Evolutionary conservation across 1,140 invertebrate species (phyloP).

Genomic region (Bathynomus jamesi): DNA sequence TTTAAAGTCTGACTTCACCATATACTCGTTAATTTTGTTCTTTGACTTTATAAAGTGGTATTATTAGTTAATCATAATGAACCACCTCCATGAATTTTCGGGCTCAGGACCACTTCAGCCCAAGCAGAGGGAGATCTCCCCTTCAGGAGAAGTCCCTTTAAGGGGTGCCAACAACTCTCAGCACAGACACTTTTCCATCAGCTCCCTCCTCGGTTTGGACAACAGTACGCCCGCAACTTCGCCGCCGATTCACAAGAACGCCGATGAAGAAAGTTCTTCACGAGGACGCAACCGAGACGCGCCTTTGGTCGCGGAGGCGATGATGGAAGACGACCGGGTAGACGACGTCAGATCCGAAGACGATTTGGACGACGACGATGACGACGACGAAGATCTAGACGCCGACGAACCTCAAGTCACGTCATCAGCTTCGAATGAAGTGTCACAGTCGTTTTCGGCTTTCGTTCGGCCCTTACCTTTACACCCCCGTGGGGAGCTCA

Average conservation of each 20-base stretch:
- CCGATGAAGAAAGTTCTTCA: not conserved
- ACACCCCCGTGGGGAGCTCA: not conserved
- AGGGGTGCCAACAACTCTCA: not conserved
- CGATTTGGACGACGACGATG: slow-evolving; percentile 19
- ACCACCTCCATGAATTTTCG: not conserved
- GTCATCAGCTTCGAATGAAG: not conserved
- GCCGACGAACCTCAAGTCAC: slow-evolving; percentile 8
- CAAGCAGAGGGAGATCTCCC: not conserved
- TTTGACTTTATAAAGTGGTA: not conserved
- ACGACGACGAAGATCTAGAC: slow-evolving; percentile 15
- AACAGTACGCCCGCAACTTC: not conserved
- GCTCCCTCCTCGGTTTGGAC: slow-evolving; percentile 30
- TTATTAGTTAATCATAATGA: not conserved
- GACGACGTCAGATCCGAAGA: slow-evolving; percentile 17
- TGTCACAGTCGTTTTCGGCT: slow-evolving; percentile 16
- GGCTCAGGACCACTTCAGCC: not conserved
- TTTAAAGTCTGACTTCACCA: not conserved
- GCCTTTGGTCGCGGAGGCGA: not conserved
- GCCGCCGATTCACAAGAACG: not conserved
- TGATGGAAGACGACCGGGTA: slow-evolving; percentile 5
- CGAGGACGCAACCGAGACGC: not conserved
- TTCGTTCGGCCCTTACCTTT: slow-evolving; percentile 32
- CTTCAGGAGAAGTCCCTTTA: not conserved
- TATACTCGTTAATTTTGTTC: not conserved
- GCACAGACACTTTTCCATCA: slow-evolving; percentile 30